A percentile compares a stretch with the other conserved stretches of the same genome.
Conservation (phyloP, 1,140 invertebrate species). For the Tetramorium simillimum region DNA sequence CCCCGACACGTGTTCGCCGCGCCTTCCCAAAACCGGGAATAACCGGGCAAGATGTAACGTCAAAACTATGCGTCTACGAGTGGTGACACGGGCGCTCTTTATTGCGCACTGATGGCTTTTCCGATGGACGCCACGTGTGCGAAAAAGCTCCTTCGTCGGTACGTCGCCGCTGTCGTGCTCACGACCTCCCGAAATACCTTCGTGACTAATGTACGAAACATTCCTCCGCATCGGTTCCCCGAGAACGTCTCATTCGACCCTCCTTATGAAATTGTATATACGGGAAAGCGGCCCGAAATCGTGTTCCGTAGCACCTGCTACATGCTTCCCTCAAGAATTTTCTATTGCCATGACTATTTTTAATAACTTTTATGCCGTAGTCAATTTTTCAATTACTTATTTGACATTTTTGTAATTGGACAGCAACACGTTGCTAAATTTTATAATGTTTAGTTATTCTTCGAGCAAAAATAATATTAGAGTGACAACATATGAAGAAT, state of each 20-base stretch:
- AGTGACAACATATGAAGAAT: background rate
- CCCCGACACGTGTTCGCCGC: background rate
- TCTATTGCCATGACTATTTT: background rate
- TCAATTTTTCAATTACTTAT: background rate
- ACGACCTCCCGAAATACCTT: slow-evolving; percentile 52
- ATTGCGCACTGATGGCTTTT: slow-evolving; percentile 71
- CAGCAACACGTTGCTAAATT: background rate
- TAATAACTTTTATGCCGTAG: background rate
- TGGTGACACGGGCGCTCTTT: slow-evolving; percentile 22
- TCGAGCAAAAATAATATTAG: background rate
- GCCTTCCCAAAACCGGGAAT: slow-evolving; percentile 14
- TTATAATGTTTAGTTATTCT: background rate
- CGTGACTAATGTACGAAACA: slow-evolving; percentile 62
- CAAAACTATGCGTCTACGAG: slow-evolving; percentile 55
- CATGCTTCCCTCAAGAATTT: background rate
- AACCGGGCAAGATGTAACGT: slow-evolving; percentile 50
- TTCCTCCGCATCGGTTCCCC: slow-evolving; percentile 27
- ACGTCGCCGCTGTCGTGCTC: slow-evolving; percentile 27
- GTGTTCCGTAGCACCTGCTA: background rate
- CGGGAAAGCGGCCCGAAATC: slow-evolving; percentile 17
- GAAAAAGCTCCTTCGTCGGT: slow-evolving; percentile 54
- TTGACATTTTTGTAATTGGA: background rate
- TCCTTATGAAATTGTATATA: slow-evolving; percentile 31
- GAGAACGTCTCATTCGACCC: slow-evolving; percentile 47
- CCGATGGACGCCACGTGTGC: slow-evolving; percentile 68